These are phyloP conservation scores for Polylopha cassiicola DNA, from an alignment of 2,888 invertebrate species.

Conservation along the genomic window DNA sequence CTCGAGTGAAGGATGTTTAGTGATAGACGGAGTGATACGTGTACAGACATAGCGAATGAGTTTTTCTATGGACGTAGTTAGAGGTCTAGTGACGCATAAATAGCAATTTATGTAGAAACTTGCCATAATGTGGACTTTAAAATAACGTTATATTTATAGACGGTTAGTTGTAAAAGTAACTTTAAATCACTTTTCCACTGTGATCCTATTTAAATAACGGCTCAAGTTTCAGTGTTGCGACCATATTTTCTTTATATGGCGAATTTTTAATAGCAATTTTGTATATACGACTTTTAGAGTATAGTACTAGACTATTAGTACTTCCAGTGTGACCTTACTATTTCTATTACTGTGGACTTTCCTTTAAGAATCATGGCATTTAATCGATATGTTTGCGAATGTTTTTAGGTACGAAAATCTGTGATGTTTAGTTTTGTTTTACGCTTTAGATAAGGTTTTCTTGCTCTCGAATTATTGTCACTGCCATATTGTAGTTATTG, in stretches of 20 bases:
- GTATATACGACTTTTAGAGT: conserved; percentile 57
- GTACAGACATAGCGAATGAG: conserved; percentile 66
- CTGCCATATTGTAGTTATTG: conserved; percentile 37
- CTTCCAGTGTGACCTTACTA: conserved; percentile 73
- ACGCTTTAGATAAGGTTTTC: conserved; percentile 43
- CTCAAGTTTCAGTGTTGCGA: conserved; percentile 70
- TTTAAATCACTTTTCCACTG: conserved; percentile 76
- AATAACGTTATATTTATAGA: conserved; percentile 48
- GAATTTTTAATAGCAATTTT: conserved; percentile 47
- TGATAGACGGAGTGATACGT: conserved; percentile 34
- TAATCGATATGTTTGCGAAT: conserved; percentile 41
- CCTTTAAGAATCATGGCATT: conserved; percentile 49
- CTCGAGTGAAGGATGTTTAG: conserved; percentile 21
- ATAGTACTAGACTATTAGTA: conserved; percentile 59
- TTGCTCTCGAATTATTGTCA: conserved; percentile 31
- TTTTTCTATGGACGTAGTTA: conserved; percentile 71
- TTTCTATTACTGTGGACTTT: conserved; percentile 46
- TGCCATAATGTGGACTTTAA: conserved; percentile 74
- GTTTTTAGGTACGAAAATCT: conserved; percentile 62
- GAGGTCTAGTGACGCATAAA: conserved; percentile 57
- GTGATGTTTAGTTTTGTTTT: conserved; percentile 58
- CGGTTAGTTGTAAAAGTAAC: conserved; percentile 53
- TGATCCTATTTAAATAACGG: conserved; percentile 74
- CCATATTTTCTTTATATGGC: conserved; percentile 44
- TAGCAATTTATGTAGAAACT: conserved; percentile 71